Percentiles rank a stretch among this genome's conserved stretches.
phyloP scores from a whole-genome alignment of 2,888 invertebrate genomes.

The Leptopilina drosophilae region DNA sequence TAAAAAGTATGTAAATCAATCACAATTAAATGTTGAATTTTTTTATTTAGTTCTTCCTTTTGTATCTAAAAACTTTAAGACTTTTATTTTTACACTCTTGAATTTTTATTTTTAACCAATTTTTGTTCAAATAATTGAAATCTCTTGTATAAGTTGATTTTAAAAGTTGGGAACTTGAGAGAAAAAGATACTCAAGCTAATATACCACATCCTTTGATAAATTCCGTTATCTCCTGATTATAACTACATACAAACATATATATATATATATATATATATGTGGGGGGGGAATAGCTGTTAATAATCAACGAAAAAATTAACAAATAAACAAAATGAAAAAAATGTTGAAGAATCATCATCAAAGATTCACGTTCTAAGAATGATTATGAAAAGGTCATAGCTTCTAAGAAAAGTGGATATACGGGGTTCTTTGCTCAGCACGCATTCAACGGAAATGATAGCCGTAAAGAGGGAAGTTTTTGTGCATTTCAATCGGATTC shows the following conservation, averaged over 20 bases:
- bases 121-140: no score
- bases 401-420: constrained; percentile 10
- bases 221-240: constrained; percentile 10
- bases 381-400: constrained; percentile 10
- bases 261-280: no score
- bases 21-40: no score
- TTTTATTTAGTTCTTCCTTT: no score
- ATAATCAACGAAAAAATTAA: constrained; percentile 10
- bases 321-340: neutral
- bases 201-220: constrained; percentile 1
- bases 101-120: no score
- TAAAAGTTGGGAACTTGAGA: neutral
- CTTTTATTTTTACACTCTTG: no score
- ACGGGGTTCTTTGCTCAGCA: constrained; percentile 15
- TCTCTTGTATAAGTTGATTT: no score
- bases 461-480: constrained; percentile 12
- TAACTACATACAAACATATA: neutral
- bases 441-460: constrained; percentile 9
- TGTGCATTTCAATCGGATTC: constrained; percentile 3
- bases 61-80: no score
- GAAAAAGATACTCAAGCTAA: neutral
- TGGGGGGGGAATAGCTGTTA: neutral
- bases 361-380: constrained; percentile 15
- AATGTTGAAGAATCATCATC: constrained; percentile 6
- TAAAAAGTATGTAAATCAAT: no score